Conservation (phyloP, 2,113 vertebrate genomes). For the Poeciliopsis turrubarensis region DNA sequence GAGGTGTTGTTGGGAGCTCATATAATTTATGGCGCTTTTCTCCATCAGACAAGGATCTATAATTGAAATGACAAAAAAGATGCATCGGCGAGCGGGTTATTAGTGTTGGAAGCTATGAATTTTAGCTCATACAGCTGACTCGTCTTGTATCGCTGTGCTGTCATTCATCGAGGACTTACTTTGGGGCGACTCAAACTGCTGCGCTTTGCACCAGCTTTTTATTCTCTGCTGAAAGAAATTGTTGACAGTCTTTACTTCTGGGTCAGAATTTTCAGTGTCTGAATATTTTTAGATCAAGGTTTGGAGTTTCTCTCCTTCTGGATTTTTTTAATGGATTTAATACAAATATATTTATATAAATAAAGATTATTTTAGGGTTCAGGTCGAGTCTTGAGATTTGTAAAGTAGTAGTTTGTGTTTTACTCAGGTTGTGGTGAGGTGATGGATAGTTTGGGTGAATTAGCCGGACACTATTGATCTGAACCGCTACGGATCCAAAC, state of each 20-base stretch:
- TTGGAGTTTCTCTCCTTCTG: too few relatives aligned
- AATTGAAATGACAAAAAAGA: slow-evolving; percentile 88
- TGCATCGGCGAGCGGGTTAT: slow-evolving; percentile 73
- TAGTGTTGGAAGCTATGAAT: slow-evolving; percentile 76
- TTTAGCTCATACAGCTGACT: slow-evolving; percentile 60
- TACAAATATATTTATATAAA: too few relatives aligned
- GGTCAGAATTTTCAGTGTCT: too few relatives aligned
- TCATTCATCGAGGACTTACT: slow-evolving; percentile 63
- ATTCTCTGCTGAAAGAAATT: not conserved
- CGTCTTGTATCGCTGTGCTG: slow-evolving; percentile 36
- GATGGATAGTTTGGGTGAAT: slow-evolving; percentile 10
- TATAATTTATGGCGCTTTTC: slow-evolving; percentile 73
- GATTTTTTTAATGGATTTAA: too few relatives aligned
- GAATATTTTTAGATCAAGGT: too few relatives aligned
- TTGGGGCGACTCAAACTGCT: not conserved
- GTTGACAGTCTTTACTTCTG: not conserved
- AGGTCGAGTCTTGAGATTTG: not conserved
- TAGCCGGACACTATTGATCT: slow-evolving; percentile 46
- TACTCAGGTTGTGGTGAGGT: slow-evolving; percentile 20
- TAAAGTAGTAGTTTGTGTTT: slow-evolving; percentile 31
- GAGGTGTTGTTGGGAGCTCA: slow-evolving; percentile 36
- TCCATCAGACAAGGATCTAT: slow-evolving; percentile 81
- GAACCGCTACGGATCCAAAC: slow-evolving; percentile 28
- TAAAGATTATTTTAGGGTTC: too few relatives aligned
- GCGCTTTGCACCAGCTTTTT: not conserved